These are phyloP conservation scores for Nineta flava DNA, from an alignment of 2,888 invertebrate species.

Conservation along the genomic window DNA sequence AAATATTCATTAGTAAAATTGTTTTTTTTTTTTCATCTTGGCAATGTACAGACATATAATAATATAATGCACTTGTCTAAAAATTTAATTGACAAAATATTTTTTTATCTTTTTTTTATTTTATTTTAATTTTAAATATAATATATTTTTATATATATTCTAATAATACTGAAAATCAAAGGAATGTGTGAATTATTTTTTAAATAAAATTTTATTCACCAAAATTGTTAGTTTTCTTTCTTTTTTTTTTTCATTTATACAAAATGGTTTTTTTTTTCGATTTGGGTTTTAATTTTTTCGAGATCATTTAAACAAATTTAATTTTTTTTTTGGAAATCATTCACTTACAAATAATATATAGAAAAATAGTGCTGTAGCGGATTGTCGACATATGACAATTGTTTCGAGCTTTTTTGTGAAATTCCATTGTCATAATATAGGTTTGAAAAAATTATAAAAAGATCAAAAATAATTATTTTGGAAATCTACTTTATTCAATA, in stretches of 20 bases:
- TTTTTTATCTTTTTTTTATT: neutral
- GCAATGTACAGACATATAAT: neutral
- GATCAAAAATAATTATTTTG: too few relatives aligned
- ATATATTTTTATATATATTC: neutral
- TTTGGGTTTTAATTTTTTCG: neutral
- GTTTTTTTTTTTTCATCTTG: neutral
- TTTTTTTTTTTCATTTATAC: neutral
- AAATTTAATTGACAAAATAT: slow-evolving; percentile 3
- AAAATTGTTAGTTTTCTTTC: neutral
- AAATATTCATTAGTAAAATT: neutral
- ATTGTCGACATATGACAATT: too few relatives aligned
- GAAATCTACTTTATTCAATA: too few relatives aligned
- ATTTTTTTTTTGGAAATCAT: too few relatives aligned
- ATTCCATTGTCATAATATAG: too few relatives aligned
- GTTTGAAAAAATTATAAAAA: too few relatives aligned
- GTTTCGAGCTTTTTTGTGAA: too few relatives aligned
- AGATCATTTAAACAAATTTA: neutral
- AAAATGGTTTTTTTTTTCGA: neutral
- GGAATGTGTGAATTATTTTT: slow-evolving; percentile 2
- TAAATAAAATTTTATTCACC: neutral
- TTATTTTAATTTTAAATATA: neutral
- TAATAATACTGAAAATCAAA: slow-evolving; percentile 4
- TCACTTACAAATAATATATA: too few relatives aligned
- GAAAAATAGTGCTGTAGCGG: too few relatives aligned
- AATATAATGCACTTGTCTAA: neutral